Conservation (phyloP, 2,113 vertebrate species). For the Craseonycteris thonglongyai region DNA sequence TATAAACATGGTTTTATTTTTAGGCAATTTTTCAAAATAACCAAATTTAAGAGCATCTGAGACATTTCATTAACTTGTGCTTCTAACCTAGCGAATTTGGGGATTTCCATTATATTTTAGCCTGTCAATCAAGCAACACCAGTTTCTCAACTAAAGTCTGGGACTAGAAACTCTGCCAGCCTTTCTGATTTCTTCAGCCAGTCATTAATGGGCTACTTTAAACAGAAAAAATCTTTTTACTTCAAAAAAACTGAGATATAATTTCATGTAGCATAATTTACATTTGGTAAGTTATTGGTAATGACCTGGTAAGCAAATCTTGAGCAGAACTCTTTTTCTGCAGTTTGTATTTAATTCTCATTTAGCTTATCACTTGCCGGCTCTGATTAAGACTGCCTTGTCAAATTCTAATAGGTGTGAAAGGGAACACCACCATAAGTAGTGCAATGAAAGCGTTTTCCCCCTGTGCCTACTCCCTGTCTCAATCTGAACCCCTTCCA, state of each 20-base stretch:
- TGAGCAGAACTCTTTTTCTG: background rate
- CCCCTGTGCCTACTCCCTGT: background rate
- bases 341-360: background rate
- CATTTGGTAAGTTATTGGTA: background rate
- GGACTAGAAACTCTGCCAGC: background rate
- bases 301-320: background rate
- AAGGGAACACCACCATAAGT: background rate
- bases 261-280: background rate
- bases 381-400: background rate
- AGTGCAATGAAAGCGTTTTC: background rate
- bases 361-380: background rate
- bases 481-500: background rate
- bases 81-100: background rate
- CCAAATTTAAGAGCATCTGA: background rate
- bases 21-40: conserved; percentile 7
- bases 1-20: background rate
- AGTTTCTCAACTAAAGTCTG: background rate
- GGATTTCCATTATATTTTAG: background rate
- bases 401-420: background rate
- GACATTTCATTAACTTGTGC: background rate
- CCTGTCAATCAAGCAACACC: background rate
- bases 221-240: background rate
- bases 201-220: background rate
- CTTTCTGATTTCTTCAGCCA: background rate
- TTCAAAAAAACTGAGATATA: conserved; percentile 16